A percentile compares a stretch with the other conserved stretches of the same genome.
Evolutionary conservation across 2,113 vertebrate genomes (phyloP).

Genomic region (Marmota flaviventris): DNA sequence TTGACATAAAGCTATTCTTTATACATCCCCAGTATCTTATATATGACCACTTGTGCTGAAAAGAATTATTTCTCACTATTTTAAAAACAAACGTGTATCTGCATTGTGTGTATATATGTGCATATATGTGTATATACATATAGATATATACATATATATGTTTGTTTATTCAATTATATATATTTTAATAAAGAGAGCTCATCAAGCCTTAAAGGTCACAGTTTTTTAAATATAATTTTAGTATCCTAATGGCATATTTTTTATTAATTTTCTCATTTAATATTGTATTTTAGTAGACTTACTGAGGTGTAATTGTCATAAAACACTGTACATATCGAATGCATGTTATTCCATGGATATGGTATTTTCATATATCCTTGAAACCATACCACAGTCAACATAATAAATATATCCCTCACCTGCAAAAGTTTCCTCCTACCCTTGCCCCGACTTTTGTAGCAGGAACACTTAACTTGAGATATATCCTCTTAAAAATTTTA

Average conservation of each 20-base stretch:
- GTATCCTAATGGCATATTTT: neutral
- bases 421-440: neutral
- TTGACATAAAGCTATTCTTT: neutral
- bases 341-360: neutral
- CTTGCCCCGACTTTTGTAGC: too few relatives aligned
- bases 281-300: neutral
- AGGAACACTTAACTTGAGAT: too few relatives aligned
- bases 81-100: neutral
- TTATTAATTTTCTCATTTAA: neutral
- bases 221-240: neutral
- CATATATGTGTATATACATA: neutral
- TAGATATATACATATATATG: neutral
- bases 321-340: neutral
- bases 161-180: neutral
- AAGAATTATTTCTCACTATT: neutral
- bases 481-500: neutral
- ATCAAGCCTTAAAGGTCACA: conserved; percentile 6
- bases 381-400: neutral
- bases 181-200: neutral
- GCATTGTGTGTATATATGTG: neutral
- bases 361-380: neutral
- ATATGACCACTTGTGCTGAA: conserved; percentile 49
- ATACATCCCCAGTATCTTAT: conserved; percentile 18
- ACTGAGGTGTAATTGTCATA: too few relatives aligned
- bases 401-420: neutral